These are phyloP conservation scores for Azorinus chamasolen DNA, from an alignment of 2,888 invertebrate species.

Conservation along the genomic window DNA sequence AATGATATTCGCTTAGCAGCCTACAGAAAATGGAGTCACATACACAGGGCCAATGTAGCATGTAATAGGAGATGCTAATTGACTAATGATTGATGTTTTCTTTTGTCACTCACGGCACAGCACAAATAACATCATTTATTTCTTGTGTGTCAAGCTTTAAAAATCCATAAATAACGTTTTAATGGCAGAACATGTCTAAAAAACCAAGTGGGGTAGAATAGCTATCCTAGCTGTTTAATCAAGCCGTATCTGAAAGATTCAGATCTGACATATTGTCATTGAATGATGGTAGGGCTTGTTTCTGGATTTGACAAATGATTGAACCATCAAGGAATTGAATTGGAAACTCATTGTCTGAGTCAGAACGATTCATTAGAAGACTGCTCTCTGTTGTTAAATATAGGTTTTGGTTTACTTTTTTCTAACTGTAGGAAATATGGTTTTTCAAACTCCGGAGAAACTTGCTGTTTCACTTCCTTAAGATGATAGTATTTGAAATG, in stretches of 20 bases:
- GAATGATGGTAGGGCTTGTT: constrained; percentile 44
- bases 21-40: constrained; percentile 23
- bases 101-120: constrained; percentile 81
- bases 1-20: constrained; percentile 46
- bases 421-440: neutral
- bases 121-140: constrained; percentile 85
- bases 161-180: constrained; percentile 82
- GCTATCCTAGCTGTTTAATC: constrained; percentile 48
- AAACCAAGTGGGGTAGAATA: constrained; percentile 69
- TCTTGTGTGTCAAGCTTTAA: constrained; percentile 82
- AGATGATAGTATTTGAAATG: no score
- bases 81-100: constrained; percentile 81
- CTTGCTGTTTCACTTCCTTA: no score
- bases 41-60: constrained; percentile 38
- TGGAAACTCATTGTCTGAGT: constrained; percentile 1
- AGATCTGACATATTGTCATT: constrained; percentile 59
- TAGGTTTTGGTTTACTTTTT: neutral
- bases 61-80: constrained; percentile 82
- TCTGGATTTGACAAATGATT: constrained; percentile 29
- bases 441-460: no score
- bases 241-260: constrained; percentile 55
- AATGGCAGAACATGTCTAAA: constrained; percentile 72
- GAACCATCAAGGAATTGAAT: constrained; percentile 9
- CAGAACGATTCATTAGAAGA: neutral
- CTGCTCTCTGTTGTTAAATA: constrained; percentile 8